Evolutionary conservation across 2,888 invertebrate genomes (phyloP), one percentile per base, ranked within the genome.

Genomic region (Notodonta ziczac): DNA sequence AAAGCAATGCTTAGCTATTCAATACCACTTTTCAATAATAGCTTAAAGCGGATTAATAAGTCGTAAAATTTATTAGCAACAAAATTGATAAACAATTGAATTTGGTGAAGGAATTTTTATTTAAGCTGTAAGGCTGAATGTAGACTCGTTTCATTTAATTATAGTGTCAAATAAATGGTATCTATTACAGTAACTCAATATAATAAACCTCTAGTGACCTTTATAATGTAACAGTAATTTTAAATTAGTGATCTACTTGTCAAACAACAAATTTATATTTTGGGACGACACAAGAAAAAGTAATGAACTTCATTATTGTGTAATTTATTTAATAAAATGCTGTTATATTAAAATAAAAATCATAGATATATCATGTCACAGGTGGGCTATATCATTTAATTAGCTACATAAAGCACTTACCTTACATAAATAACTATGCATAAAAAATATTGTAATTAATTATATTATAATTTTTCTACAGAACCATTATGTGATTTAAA

Each of bases 11-110:
- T 50, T 32, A 32, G 7, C 13, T 12, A 32, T 52, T 52, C 32
- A 52, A 52, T 32, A 52, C 32, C 13, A 35, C 52, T 52, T 52
- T 35, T 5, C 4, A 52, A 52, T 52, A 59, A 46, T 14, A 13
- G 8, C 44, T 4, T 39, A 5, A 32, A 52, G 10, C 52, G 56
- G 57, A 50, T 65, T 61, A 24, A 58, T 44, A 16, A 53, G 56
- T 57, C 55, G 48, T 62, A 68, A 66, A 61, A 44, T 58, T 32
- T 52, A 52, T 56, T 57, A 56, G 56, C 58, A 48, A 60, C 16
- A 56, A 61, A 60, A 76, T 67, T 66, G 59, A 73, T 65, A 66
- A 67, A 67, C 61, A 67, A 67, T 67, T 63, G 65, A 56, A 72
- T 60, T 24, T 52, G 39, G 13, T 40, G 52, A 35, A 40, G 48